phyloP scores from a whole-genome alignment of 2,113 vertebrate genomes.

The Corythornis vintsioides region DNA sequence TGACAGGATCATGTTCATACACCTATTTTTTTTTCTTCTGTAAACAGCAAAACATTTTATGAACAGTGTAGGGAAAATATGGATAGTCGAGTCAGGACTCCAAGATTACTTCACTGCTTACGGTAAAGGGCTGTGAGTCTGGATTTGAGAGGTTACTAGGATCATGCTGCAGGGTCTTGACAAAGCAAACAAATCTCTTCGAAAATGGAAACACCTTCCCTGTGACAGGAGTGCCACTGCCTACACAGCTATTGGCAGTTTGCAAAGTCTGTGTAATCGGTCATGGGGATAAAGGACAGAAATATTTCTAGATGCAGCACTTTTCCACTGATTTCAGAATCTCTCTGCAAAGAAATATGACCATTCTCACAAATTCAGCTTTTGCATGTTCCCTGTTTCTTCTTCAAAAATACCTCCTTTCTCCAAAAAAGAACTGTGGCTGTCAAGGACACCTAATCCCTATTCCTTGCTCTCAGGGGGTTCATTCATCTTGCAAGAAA shows the following conservation, averaged over 20 bases:
- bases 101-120: background rate
- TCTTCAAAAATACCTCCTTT: background rate
- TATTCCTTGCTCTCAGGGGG: background rate
- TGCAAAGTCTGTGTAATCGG: background rate
- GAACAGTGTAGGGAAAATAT: background rate
- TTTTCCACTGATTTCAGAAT: conserved; percentile 27
- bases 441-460: conserved; percentile 19
- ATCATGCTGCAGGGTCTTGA: background rate
- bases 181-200: conserved; percentile 19
- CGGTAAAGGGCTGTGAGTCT: background rate
- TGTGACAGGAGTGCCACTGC: background rate
- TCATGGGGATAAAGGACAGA: conserved; percentile 38
- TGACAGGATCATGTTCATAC: background rate
- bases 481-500: background rate
- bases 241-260: background rate
- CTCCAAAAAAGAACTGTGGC: background rate
- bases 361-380: background rate
- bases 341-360: background rate
- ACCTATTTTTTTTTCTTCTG: background rate
- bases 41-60: background rate
- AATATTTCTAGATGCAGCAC: conserved; percentile 7
- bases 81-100: background rate
- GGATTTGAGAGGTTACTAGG: background rate
- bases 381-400: background rate
- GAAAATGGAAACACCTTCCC: conserved; percentile 4